A percentile compares a stretch with the other conserved stretches of the same genome.
These are phyloP conservation scores for Drosophila pseudotakahashii DNA, from an alignment of 2,888 invertebrate species.

Conservation along the genomic window DNA sequence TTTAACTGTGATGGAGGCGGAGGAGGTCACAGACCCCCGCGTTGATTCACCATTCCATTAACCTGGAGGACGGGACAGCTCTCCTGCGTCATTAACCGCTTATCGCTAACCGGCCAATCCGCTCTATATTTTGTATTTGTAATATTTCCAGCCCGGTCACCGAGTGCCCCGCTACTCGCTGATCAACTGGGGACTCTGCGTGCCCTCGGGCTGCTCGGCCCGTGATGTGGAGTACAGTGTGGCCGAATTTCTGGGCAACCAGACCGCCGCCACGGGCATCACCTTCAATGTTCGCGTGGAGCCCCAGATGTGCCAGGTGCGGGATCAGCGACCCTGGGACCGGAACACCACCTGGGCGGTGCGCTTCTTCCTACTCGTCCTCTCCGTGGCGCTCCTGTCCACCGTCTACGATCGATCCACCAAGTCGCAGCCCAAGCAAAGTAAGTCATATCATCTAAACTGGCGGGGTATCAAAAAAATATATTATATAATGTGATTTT, in stretches of 20 bases:
- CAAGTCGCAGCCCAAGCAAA: constrained; percentile 69
- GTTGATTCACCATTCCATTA: constrained; percentile 1
- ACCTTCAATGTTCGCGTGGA: constrained; percentile 86
- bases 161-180: constrained; percentile 88
- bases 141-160: constrained; percentile 87
- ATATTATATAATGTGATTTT: too few species aligned
- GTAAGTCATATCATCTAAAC: constrained; percentile 58
- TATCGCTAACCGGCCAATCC: neutral
- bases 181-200: constrained; percentile 89
- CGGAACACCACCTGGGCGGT: constrained; percentile 85
- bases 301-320: constrained; percentile 87
- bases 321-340: constrained; percentile 83
- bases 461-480: too few species aligned
- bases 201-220: constrained; percentile 87
- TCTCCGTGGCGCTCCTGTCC: constrained; percentile 82
- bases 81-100: neutral
- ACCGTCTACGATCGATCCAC: constrained; percentile 82
- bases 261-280: constrained; percentile 86
- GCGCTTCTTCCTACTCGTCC: constrained; percentile 85
- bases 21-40: neutral
- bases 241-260: constrained; percentile 84
- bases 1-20: neutral
- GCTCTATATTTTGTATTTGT: constrained; percentile 48
- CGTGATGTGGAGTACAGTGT: constrained; percentile 87
- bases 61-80: neutral